Evolutionary conservation across 2,113 vertebrate species (phyloP).

Genomic region (Orcinus orca): DNA sequence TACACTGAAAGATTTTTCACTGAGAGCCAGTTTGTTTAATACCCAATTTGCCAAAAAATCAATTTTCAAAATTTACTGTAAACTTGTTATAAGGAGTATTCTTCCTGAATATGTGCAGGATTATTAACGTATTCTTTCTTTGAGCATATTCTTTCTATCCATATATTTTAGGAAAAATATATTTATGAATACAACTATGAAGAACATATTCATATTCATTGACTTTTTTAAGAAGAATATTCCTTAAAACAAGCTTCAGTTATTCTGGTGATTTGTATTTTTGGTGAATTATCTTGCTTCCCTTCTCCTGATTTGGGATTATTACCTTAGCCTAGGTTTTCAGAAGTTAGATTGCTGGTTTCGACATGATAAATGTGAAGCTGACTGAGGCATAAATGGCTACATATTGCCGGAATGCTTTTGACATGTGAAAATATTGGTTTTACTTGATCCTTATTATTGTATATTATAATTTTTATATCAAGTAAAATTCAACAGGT

Average conservation of each 20-base stretch:
- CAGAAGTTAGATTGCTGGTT: background rate
- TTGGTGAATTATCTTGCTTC: background rate
- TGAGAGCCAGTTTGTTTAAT: conserved; percentile 6
- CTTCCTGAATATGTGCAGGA: background rate
- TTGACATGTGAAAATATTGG: background rate
- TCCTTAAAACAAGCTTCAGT: background rate
- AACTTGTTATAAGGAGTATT: background rate
- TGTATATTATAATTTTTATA: conserved; percentile 9
- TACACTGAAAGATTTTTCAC: background rate
- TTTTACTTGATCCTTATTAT: conserved; percentile 14
- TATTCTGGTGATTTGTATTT: background rate
- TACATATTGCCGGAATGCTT: background rate
- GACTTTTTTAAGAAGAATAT: background rate
- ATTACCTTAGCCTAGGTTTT: background rate
- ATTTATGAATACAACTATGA: background rate
- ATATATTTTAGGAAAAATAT: conserved; percentile 3
- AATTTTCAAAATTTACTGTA: background rate
- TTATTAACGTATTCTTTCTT: background rate
- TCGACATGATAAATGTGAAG: background rate
- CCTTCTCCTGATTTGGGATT: background rate
- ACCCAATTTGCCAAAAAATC: background rate
- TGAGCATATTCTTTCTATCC: background rate
- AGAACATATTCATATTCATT: background rate
- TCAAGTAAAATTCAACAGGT: background rate
- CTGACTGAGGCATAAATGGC: background rate